These are phyloP conservation scores for Beaufortia kweichowensis DNA, from an alignment of 2,113 vertebrate species.

Conservation along the genomic window DNA sequence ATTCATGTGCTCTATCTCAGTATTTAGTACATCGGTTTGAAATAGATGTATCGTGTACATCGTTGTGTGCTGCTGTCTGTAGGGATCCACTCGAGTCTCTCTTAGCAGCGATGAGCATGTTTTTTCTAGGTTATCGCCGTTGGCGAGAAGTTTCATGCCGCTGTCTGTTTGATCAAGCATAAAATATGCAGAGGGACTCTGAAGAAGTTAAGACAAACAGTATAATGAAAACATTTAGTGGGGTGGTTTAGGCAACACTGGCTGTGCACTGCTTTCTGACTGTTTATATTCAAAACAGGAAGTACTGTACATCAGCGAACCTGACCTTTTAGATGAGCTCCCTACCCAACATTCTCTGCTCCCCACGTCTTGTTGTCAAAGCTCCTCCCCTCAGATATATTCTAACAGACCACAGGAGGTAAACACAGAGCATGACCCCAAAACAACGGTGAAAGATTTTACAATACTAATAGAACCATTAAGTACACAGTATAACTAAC, in stretches of 20 bases:
- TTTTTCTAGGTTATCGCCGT: slow-evolving; percentile 41
- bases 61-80: slow-evolving; percentile 34
- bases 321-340: slow-evolving; percentile 76
- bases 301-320: slow-evolving; percentile 81
- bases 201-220: slow-evolving; percentile 13
- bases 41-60: slow-evolving; percentile 35
- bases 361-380: slow-evolving; percentile 70
- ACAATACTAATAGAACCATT: slow-evolving; percentile 6
- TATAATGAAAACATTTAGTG: slow-evolving; percentile 15
- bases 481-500: too few species aligned
- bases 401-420: slow-evolving; percentile 85
- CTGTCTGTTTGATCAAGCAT: slow-evolving; percentile 31
- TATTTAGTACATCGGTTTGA: slow-evolving; percentile 39
- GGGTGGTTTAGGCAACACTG: slow-evolving; percentile 10
- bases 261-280: slow-evolving; percentile 38
- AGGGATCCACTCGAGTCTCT: slow-evolving; percentile 39
- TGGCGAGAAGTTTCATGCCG: slow-evolving; percentile 29
- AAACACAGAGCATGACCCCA: slow-evolving; percentile 63
- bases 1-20: slow-evolving; percentile 46
- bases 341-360: slow-evolving; percentile 70
- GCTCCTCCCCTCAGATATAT: slow-evolving; percentile 71
- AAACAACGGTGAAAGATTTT: slow-evolving; percentile 1
- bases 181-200: slow-evolving; percentile 44
- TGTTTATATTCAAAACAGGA: slow-evolving; percentile 80
- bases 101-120: slow-evolving; percentile 36